Evolutionary conservation across 2,797 vertebrate species (phyloP), one percentile per base, ranked within the genome.

Genomic region (Acrocephalus scirpaceus): DNA sequence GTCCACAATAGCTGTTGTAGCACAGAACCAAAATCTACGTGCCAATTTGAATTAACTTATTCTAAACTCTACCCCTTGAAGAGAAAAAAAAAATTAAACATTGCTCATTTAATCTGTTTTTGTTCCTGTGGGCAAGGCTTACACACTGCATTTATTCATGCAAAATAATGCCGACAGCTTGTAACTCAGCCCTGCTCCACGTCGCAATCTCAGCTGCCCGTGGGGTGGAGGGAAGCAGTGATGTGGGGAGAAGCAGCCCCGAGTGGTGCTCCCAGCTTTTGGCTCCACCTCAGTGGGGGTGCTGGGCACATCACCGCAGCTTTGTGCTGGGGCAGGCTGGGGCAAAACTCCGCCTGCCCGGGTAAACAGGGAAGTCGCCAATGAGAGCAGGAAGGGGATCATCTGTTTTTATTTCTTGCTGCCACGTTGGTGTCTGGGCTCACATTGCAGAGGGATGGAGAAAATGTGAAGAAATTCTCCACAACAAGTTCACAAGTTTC

Each of bases 61-160:
- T 88, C 40, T 58, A 84, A 93, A 81, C 14, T 4, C 62, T 32
- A 16, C 27, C 27, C 66, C 38, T 44, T 44, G 42, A 74, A 76
- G 57, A 26, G 36, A 32, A 58, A 79, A 53, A 20, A 70, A 34
- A 38, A 13, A 5, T 10, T 20, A 30, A 42, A 42, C 27, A 30
- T 36, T 42, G 23, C 60, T 71, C 29, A 42, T 80, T 65, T 75
- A 83, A 56, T 91, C 77, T 77, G 16, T 10, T 92, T 92, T 78
- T 78, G 26, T 73, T 86, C 66, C 86, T 27, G n/a, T 76, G 88
- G 58, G 77, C 79, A 78, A 74, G 72, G 76, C 51, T 93, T 48
- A 78, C 70, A 30, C 2, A 2, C 53, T 76, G 76, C 57, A n/a
- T 56, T 92, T 91, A 78, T 61, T 94, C 47, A 62, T 56, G 26